A percentile compares a stretch with the other conserved stretches of the same genome.
Conservation (phyloP, 2,888 invertebrate genomes). For the Blastobasis lacticolella region DNA sequence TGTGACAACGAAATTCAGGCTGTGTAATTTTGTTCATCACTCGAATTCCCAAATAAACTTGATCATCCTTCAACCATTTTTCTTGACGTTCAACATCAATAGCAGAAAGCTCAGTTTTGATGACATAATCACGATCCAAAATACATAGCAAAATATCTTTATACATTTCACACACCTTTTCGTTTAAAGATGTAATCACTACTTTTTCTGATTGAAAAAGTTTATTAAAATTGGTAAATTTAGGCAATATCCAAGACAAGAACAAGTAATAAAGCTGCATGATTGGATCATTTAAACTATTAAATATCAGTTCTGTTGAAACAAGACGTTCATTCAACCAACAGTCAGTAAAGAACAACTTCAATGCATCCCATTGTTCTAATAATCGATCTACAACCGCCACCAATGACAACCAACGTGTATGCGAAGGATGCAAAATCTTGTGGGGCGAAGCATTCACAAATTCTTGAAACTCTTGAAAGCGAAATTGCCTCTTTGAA, state of each 20-base stretch:
- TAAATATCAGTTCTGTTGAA: neutral
- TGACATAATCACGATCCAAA: neutral
- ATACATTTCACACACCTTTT: neutral
- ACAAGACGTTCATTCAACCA: neutral
- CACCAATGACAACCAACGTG: neutral
- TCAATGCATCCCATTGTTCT: neutral
- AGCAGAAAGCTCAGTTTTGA: neutral
- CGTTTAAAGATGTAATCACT: neutral
- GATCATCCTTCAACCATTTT: neutral
- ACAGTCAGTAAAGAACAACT: neutral
- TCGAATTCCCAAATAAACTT: neutral
- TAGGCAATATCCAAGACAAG: neutral
- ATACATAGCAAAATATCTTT: neutral
- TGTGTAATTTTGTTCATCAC: neutral
- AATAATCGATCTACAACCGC: neutral
- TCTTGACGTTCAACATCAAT: neutral
- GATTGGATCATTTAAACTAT: neutral
- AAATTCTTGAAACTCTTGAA: neutral
- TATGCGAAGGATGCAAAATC: neutral
- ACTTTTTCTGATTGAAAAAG: neutral
- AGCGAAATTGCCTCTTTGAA: neutral
- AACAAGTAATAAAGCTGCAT: neutral
- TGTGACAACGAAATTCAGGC: neutral
- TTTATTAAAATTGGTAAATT: neutral
- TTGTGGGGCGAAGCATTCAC: neutral